These are phyloP conservation scores for Odontocolon sp. DNA, from an alignment of 2,888 invertebrate genomes.

Conservation along the genomic window DNA sequence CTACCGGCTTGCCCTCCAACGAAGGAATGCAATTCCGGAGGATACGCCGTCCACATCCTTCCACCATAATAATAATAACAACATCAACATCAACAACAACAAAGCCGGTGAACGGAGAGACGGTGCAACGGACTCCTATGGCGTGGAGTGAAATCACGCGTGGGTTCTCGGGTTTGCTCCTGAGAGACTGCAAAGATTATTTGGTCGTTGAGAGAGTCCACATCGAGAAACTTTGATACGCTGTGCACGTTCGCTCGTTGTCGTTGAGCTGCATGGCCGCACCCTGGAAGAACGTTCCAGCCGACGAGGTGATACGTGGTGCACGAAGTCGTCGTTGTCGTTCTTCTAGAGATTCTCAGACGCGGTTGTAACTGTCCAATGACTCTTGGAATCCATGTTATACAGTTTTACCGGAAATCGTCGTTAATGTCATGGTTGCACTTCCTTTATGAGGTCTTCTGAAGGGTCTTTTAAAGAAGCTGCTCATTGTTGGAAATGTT, in stretches of 20 bases:
- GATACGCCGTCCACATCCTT: slow-evolving; percentile 29
- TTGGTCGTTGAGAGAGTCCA: neutral
- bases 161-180: neutral
- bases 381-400: slow-evolving; percentile 26
- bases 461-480: too few relatives aligned
- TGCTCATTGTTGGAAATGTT: too few relatives aligned
- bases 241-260: slow-evolving; percentile 44
- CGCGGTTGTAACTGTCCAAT: neutral
- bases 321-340: neutral
- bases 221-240: slow-evolving; percentile 20
- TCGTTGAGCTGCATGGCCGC: slow-evolving; percentile 40
- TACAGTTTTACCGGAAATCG: slow-evolving; percentile 40
- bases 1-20: slow-evolving; percentile 25
- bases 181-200: neutral
- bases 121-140: slow-evolving; percentile 44
- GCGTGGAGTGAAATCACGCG: slow-evolving; percentile 5
- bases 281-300: slow-evolving; percentile 13
- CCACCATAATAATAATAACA: slow-evolving; percentile 24
- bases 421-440: slow-evolving; percentile 1
- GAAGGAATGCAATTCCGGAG: slow-evolving; percentile 56
- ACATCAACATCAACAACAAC: slow-evolving; percentile 42
- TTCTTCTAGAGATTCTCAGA: neutral
- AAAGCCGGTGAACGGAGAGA: slow-evolving; percentile 24
- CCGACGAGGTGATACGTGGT: neutral
- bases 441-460: neutral